Base-by-base conservation (phyloP, 2,888 invertebrate species). In the Callyntrura sp. region DNA sequence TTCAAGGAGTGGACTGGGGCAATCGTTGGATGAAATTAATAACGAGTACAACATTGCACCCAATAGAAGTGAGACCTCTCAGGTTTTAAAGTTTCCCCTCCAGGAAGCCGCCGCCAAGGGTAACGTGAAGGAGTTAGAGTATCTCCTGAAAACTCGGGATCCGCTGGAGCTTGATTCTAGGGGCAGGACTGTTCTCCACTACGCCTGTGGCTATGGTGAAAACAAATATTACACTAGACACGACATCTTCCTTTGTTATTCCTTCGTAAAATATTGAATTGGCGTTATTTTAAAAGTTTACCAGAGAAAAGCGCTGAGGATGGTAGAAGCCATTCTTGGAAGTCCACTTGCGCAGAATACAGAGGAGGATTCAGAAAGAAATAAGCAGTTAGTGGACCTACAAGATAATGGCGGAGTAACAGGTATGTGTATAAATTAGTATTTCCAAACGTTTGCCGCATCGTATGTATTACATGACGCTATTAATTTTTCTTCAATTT, bases 391-490 rank as follows among this genome's bases (percentile, higher is more conserved):
- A 12, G 28, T 92, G 4, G 82, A 92, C 35, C 81, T 51, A 28
- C 92, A 91, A 73, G 91, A 92, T 84, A 51, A 82, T 8, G 60
- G 88, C 4, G 90, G 87, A 65, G 91, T 91, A 23, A 91, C 91
- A 20, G 90, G 90, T 70, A 48, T 8, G n/a, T n/a, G n/a, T n/a
- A n/a, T n/a, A n/a, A n/a, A n/a, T n/a, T n/a, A n/a, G n/a, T n/a
- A n/a, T n/a, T n/a, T n/a, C n/a, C n/a, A n/a, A n/a, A n/a, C n/a
- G n/a, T n/a, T n/a, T n/a, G n/a, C n/a, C n/a, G n/a, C n/a, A n/a
- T n/a, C n/a, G n/a, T n/a, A n/a, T n/a, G n/a, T n/a, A n/a, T n/a
- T n/a, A n/a, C n/a, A n/a, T n/a, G n/a, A n/a, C n/a, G n/a, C n/a
- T n/a, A n/a, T 51, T 12, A 6, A 25, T n/a, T n/a, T n/a, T 12